Percentiles rank a stretch among this genome's conserved stretches.
These are phyloP conservation scores for Ariolimax columbianus DNA, from an alignment of 2,888 invertebrate genomes.

Conservation along the genomic window DNA sequence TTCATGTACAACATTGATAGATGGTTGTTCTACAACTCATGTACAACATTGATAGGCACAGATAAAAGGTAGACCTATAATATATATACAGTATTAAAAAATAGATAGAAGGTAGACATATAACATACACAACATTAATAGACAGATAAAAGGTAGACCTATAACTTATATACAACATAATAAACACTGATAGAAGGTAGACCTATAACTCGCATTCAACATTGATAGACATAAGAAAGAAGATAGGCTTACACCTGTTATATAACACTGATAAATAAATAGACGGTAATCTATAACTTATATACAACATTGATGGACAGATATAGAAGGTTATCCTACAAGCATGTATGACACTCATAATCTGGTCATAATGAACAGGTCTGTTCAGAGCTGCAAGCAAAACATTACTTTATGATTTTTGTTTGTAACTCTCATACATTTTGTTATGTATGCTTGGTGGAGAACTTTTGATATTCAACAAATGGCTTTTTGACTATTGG, in stretches of 20 bases:
- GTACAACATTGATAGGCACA: neutral
- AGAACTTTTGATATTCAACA: neutral
- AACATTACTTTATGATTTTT: neutral
- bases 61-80: neutral
- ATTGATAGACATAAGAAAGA: no score
- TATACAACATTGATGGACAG: no score
- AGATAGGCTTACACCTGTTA: no score
- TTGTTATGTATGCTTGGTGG: neutral
- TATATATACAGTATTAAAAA: neutral
- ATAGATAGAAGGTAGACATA: neutral
- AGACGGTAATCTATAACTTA: no score
- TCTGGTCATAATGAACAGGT: no score
- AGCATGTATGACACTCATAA: no score
- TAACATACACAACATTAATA: neutral
- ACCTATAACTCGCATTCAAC: no score
- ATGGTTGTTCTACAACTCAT: no score
- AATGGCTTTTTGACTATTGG: neutral
- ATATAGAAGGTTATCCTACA: no score
- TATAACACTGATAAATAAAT: no score
- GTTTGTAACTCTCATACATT: neutral
- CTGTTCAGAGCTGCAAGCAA: neutral
- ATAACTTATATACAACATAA: neutral
- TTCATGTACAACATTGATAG: no score
- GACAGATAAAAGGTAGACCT: neutral
- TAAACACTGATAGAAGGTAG: neutral